Evolutionary conservation across 2,888 invertebrate species (phyloP), one percentile per base, ranked within the genome.

Genomic region (Ctenicera cuprea): DNA sequence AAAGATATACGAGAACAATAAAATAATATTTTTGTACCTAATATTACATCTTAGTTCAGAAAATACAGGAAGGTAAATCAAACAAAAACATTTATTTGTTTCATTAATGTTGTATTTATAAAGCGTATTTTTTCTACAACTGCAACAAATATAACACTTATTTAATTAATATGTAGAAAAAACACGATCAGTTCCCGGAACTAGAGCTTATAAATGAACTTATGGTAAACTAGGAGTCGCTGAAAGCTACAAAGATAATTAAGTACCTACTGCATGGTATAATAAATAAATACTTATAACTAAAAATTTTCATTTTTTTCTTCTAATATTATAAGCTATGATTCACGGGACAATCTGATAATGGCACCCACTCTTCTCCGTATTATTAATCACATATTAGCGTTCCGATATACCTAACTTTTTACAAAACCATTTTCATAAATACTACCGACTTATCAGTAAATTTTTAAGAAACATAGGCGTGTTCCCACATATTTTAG

Each of bases 321-420:
- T 38, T 43, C 33, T 45, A 63, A 14, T 75, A 26, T 75, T 79
- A 79, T 79, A 79, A 74, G 74, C 78, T 77, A 74, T 79, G 69
- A 79, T 78, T 79, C 78, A 72, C 76, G 74, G 77, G 77, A 79
- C 70, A 26, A n/a, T 43, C 22, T 74, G 9, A 62, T 50, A 45
- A 65, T 71, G 71, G 71, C 71, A 64, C 71, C 65, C 57, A 71
- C 71, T 64, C 3, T 65, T 43, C 57, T 59, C 71, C 59, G 20
- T 43, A 52, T 57, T 16, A 38, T 33, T 50, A 68, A 50, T 68
- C 61, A 68, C 68, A 61, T 68, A 57, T 59, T 59, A 59, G 38
- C 8, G 14, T 38, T 57, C 1, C 20, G 14, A 33, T 9, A 37
- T 22, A 50, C 4, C 43, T 45, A 45, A 14, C 7, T 45, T 48